These are phyloP conservation scores for Ypsolopha sequella DNA, from an alignment of 2,888 invertebrate genomes.

Conservation along the genomic window DNA sequence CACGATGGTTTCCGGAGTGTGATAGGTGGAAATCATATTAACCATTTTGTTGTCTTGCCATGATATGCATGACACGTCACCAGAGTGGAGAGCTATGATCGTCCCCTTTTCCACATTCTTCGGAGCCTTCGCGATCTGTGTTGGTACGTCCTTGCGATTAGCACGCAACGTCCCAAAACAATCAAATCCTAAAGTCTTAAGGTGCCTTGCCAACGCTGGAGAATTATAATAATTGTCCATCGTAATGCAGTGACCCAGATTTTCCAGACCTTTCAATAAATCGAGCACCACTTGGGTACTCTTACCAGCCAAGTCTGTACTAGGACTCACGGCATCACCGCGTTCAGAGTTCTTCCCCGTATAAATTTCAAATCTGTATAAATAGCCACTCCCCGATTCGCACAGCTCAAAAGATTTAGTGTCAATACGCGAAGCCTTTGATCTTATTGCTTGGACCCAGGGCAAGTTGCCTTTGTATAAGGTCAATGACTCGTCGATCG, in stretches of 20 bases:
- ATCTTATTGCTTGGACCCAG: conserved; percentile 12
- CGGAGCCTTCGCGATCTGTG: no score
- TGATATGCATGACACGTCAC: no score
- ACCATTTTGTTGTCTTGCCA: no score
- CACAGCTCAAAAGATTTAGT: conserved; percentile 17
- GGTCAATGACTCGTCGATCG: conserved; percentile 17
- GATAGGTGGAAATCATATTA: no score
- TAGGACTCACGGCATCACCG: background rate
- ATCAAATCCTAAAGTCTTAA: no score
- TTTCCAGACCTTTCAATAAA: background rate
- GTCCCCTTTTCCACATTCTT: no score
- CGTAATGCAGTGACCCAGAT: conserved; percentile 8
- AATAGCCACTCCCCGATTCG: conserved; percentile 13
- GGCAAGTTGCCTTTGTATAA: conserved; percentile 14
- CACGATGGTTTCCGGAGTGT: no score
- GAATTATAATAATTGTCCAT: conserved; percentile 15
- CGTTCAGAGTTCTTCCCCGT: conserved; percentile 6
- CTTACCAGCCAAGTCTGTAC: conserved; percentile 9
- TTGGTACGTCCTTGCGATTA: no score
- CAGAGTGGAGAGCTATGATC: no score
- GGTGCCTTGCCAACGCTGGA: conserved; percentile 9
- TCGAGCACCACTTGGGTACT: conserved; percentile 9
- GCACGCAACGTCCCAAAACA: no score
- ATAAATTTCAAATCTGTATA: conserved; percentile 9
- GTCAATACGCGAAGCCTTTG: conserved; percentile 13